Base-by-base conservation (phyloP, 2,113 vertebrate genomes). In the Hepsetus odoe region DNA sequence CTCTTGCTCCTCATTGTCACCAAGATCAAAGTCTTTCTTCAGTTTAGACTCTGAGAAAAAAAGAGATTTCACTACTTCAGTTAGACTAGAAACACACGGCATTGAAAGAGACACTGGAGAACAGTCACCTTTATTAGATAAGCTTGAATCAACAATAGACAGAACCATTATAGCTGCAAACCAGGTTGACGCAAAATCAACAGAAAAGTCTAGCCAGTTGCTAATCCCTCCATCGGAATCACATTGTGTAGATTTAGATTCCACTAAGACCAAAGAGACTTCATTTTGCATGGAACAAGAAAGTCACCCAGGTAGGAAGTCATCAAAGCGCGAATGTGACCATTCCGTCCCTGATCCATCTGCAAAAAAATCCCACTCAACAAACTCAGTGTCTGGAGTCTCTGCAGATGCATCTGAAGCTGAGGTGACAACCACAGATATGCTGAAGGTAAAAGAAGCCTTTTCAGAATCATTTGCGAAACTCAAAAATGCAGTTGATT, bases 61-160 rank as follows among this genome's bases (percentile, higher is more conserved):
- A 38, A 13, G 49, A 32, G 87, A 86, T 12, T 82, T 88, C 32
- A 85, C 89, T 20, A 55, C 90, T 79, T 85, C 87, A 72, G 82
- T 89, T 20, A 89, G 91, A 76, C 83, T 87, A 2, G 90, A 92
- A 76, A 74, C 80, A 30, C 87, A 89, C 51, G 89, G 91, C 55
- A 87, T 87, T 74, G 91, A 92, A 88, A 90, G 85, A 6, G 80
- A 75, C 32, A 71, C 16, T 40, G 55, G 51, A n/a, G 61, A 81
- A 32, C 56, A 59, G 33, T 76, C 49, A 33, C 26, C 72, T 11
- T 51, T 56, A 51, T 56, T 56, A 72, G 18, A 75, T 4, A 71
- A 84, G 14, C 59, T 55, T 68, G 68, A 74, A 38, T 44, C 74
- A 72, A 56, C 32, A 33, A 38, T 13, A 7, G 71, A 75, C 33